A percentile compares a stretch with the other conserved stretches of the same genome.
Conservation (phyloP, 2,888 invertebrate species). For the Drosophila tripunctata region DNA sequence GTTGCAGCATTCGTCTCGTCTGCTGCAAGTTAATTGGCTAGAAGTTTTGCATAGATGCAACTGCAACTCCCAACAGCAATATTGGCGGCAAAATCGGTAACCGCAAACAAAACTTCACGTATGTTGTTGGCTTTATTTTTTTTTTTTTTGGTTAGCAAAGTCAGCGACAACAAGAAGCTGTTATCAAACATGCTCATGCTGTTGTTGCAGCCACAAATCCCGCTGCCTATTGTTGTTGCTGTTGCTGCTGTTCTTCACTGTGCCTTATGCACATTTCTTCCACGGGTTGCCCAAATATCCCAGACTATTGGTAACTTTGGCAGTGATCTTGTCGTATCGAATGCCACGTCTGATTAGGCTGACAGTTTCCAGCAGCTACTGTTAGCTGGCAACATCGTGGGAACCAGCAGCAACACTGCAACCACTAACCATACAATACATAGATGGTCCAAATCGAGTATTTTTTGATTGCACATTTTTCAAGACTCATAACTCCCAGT, state of each 20-base stretch:
- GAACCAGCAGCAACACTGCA: conserved; percentile 32
- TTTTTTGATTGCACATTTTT: no score
- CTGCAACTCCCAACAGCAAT: conserved; percentile 35
- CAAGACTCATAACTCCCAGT: no score
- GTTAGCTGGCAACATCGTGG: conserved; percentile 60
- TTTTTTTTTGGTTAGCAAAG: conserved; percentile 63
- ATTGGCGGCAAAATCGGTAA: conserved; percentile 68
- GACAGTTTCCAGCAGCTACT: conserved; percentile 74
- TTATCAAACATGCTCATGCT: conserved; percentile 60
- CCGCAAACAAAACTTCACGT: conserved; percentile 35
- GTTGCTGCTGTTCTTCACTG: conserved; percentile 19
- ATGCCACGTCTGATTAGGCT: conserved; percentile 72
- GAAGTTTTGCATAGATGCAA: conserved; percentile 74
- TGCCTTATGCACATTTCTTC: conserved; percentile 70
- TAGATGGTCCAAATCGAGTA: no score
- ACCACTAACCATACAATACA: no score
- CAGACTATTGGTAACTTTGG: conserved; percentile 36
- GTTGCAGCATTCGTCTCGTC: conserved; percentile 40
- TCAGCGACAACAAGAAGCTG: conserved; percentile 33
- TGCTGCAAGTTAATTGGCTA: conserved; percentile 72
- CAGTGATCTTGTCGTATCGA: conserved; percentile 72
- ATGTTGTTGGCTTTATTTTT: conserved; percentile 27
- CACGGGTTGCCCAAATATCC: conserved; percentile 46
- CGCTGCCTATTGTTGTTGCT: conserved; percentile 45
- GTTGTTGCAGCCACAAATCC: conserved; percentile 55